phyloP scores from a whole-genome alignment of 2,113 vertebrate species.

The Salvelinus alpinus region DNA sequence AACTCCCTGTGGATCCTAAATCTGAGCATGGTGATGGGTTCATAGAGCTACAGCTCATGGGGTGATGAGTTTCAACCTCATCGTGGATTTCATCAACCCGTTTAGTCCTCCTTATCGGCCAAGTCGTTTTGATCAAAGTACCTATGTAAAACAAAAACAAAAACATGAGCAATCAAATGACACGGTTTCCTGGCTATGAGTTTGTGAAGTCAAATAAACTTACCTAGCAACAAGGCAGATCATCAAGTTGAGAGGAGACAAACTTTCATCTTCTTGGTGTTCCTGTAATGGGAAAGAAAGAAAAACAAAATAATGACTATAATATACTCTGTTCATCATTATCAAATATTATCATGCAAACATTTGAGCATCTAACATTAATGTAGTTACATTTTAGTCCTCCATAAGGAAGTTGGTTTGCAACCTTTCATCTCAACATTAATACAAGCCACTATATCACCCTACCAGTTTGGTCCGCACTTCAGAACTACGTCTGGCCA shows the following conservation, averaged over 20 bases:
- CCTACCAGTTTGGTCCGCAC: slow-evolving; percentile 85
- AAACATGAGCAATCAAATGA: not conserved
- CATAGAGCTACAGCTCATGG: not conserved
- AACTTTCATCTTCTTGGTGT: slow-evolving; percentile 83
- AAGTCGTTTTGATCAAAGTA: slow-evolving; percentile 95
- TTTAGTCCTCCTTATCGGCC: slow-evolving; percentile 74
- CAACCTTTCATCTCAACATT: not conserved
- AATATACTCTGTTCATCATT: not conserved
- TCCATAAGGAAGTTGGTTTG: not conserved
- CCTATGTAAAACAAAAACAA: slow-evolving; percentile 60
- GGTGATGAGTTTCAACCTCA: not conserved
- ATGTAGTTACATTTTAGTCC: not conserved
- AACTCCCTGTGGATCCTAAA: too few relatives aligned
- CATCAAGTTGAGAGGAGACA: slow-evolving; percentile 91
- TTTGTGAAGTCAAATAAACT: not conserved
- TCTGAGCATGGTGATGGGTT: not conserved
- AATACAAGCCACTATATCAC: not conserved
- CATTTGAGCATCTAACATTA: too few relatives aligned
- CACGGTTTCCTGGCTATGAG: not conserved
- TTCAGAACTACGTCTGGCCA: slow-evolving; percentile 89
- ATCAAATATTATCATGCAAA: too few relatives aligned
- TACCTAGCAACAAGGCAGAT: slow-evolving; percentile 98
- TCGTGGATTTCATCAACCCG: not conserved
- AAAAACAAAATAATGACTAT: not conserved
- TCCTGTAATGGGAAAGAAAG: slow-evolving; percentile 70